Percentiles rank a stretch among this genome's conserved stretches.
These are phyloP conservation scores for Liolophura sinensis DNA, from an alignment of 1,140 invertebrate genomes.

Conservation along the genomic window DNA sequence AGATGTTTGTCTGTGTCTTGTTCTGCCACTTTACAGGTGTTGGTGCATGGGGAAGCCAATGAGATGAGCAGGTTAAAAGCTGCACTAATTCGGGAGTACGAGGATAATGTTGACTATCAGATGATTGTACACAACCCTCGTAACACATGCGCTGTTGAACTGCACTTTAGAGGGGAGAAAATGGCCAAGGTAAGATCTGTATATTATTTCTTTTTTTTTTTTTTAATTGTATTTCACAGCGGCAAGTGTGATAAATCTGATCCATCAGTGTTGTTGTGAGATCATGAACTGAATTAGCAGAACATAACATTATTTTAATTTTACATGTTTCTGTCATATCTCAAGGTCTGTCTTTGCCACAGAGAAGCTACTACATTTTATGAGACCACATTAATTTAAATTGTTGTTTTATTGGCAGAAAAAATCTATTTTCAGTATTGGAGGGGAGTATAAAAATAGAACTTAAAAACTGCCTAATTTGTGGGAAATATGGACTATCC, in stretches of 20 bases:
- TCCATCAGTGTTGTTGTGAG: no score
- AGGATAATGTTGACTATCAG: constrained; percentile 82
- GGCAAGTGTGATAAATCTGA: constrained; percentile 1
- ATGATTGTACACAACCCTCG: constrained; percentile 94
- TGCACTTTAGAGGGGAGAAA: constrained; percentile 96
- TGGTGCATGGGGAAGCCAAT: constrained; percentile 98
- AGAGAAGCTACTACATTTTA: no score
- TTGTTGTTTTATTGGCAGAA: no score
- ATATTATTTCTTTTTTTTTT: constrained; percentile 9
- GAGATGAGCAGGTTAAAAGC: constrained; percentile 97
- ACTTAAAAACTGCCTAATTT: no score
- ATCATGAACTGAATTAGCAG: no score
- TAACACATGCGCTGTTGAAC: constrained; percentile 90
- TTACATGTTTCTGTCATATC: no score
- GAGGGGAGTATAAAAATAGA: no score
- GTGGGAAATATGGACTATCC: no score
- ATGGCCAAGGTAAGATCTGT: constrained; percentile 81
- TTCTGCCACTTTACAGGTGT: constrained; percentile 64
- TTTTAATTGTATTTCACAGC: constrained; percentile 6
- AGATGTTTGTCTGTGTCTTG: not conserved
- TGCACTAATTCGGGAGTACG: constrained; percentile 92
- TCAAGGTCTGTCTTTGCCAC: no score
- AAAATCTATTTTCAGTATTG: no score
- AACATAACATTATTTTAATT: no score
- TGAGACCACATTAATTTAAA: no score